phyloP scores from a whole-genome alignment of 2,113 vertebrate species.

The Pelobates fuscus region DNA sequence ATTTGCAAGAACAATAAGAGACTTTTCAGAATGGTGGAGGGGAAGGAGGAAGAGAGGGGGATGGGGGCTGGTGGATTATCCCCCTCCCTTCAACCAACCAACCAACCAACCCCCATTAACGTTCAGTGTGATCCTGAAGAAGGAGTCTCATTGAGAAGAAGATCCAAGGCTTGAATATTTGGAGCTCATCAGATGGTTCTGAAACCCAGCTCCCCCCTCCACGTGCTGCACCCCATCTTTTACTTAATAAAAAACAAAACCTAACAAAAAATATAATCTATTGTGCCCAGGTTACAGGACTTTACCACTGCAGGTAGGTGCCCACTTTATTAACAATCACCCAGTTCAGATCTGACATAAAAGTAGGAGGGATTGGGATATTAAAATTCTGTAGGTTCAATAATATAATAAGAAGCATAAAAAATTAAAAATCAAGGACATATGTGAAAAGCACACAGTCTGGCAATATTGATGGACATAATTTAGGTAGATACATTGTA shows the following conservation, averaged over 20 bases:
- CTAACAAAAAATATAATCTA: background rate
- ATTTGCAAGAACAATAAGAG: slow-evolving; percentile 49
- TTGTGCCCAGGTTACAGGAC: slow-evolving; percentile 43
- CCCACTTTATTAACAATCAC: background rate
- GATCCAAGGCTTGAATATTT: background rate
- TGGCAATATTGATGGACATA: too few species aligned
- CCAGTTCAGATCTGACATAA: too few species aligned
- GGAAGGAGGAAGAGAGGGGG: background rate
- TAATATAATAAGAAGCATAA: too few species aligned
- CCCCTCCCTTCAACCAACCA: background rate
- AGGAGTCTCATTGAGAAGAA: slow-evolving; percentile 18
- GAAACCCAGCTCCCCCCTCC: background rate
- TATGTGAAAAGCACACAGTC: too few species aligned
- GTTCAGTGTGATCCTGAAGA: slow-evolving; percentile 15
- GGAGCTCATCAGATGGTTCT: slow-evolving; percentile 14
- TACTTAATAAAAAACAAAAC: background rate
- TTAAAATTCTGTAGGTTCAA: too few species aligned
- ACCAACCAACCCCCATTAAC: background rate
- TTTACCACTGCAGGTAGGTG: slow-evolving; percentile 45
- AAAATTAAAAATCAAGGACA: too few species aligned
- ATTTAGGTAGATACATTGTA: too few species aligned
- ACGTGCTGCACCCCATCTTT: background rate
- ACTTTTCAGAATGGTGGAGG: slow-evolving; percentile 35
- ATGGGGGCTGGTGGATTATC: background rate
- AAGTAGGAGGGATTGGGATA: too few species aligned